Evolutionary conservation across 1,140 invertebrate species (phyloP).

Genomic region (Tetragnatha versicolor): DNA sequence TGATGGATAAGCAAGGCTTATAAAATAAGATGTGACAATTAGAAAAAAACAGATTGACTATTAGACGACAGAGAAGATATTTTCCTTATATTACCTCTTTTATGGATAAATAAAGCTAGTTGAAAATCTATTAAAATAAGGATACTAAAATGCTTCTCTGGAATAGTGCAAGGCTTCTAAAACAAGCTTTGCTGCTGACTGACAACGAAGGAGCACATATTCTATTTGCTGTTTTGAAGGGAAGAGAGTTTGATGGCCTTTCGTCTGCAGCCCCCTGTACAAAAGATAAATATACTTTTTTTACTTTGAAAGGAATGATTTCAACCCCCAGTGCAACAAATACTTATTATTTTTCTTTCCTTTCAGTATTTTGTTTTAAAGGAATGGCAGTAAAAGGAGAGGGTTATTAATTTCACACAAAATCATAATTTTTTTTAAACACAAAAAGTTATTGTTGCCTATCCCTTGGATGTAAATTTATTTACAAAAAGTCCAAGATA

Average conservation of each 20-base stretch:
- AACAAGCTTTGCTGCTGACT: constrained; percentile 27
- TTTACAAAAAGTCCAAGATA: too few relatives aligned
- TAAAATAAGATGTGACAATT: neutral
- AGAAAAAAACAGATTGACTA: neutral
- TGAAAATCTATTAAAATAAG: neutral
- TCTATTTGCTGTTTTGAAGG: constrained; percentile 41
- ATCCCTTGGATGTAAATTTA: too few relatives aligned
- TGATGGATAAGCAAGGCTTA: neutral
- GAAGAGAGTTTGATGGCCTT: neutral
- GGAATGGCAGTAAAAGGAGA: neutral
- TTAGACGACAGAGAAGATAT: neutral
- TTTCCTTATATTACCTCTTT: neutral
- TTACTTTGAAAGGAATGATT: neutral
- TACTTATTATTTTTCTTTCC: neutral
- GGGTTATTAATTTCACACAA: too few relatives aligned
- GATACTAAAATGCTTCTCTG: constrained; percentile 44
- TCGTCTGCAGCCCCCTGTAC: constrained; percentile 18
- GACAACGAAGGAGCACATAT: constrained; percentile 31
- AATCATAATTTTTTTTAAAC: too few relatives aligned
- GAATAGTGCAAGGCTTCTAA: constrained; percentile 20
- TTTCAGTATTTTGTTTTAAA: neutral
- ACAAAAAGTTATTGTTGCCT: too few relatives aligned
- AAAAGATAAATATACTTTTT: neutral
- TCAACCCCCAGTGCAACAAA: neutral
- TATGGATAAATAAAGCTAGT: neutral